phyloP scores from a whole-genome alignment of 1,140 invertebrate species.

The Drosophila tani region DNA sequence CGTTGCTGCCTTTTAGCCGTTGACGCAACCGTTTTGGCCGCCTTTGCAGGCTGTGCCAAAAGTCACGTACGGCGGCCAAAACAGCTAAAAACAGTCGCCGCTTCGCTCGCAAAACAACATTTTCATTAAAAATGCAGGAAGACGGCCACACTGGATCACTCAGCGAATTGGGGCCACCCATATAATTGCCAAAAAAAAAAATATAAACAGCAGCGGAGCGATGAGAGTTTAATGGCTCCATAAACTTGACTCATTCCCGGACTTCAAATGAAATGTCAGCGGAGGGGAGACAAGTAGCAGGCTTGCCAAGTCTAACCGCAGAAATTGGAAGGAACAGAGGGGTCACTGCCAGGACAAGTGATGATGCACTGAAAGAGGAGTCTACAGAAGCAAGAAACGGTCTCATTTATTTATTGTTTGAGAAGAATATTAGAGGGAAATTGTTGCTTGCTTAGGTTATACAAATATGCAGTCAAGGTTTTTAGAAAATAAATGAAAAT shows the following conservation, averaged over 20 bases:
- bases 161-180: conserved; percentile 46
- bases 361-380: not conserved
- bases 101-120: conserved; percentile 13
- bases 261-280: conserved; percentile 22
- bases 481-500: no score
- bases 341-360: conserved; percentile 15
- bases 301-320: conserved; percentile 8
- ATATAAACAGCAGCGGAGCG: not conserved
- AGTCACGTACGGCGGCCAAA: conserved; percentile 68
- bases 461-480: no score
- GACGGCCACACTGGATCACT: conserved; percentile 46
- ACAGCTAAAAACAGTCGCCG: conserved; percentile 22
- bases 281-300: not conserved
- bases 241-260: conserved; percentile 27
- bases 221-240: conserved; percentile 42
- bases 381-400: not conserved
- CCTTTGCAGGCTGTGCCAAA: conserved; percentile 60
- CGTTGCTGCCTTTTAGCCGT: conserved; percentile 51
- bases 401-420: not conserved
- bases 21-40: conserved; percentile 48
- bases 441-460: no score
- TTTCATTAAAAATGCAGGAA: conserved; percentile 69
- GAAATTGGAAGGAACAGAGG: not conserved
- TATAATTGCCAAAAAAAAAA: conserved; percentile 37
- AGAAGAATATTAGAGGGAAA: no score